phyloP scores from a whole-genome alignment of 2,113 vertebrate genomes.

The Siphamia tubifer region DNA sequence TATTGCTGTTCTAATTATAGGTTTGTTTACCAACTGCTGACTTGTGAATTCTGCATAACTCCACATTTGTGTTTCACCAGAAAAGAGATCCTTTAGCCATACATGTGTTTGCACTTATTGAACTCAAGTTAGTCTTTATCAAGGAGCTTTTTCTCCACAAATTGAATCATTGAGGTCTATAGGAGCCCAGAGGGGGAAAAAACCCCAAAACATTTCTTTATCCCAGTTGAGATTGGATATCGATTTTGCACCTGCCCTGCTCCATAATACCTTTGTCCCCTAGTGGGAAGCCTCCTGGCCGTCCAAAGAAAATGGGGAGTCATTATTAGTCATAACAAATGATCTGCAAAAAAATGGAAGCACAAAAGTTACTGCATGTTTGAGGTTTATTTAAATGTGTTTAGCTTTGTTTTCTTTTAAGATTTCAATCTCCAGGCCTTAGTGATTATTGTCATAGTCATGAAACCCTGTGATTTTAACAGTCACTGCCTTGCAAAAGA shows the following conservation, averaged over 20 bases:
- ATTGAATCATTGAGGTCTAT: constrained; percentile 62
- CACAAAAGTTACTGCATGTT: constrained; percentile 3
- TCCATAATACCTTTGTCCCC: constrained; percentile 45
- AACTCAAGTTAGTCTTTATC: constrained; percentile 39
- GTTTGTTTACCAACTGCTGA: background rate
- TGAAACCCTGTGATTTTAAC: background rate
- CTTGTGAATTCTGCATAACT: constrained; percentile 4
- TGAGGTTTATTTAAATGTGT: constrained; percentile 18
- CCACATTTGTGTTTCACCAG: background rate
- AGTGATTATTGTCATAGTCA: background rate
- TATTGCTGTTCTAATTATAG: background rate
- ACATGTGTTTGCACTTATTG: constrained; percentile 27
- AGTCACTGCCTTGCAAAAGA: background rate
- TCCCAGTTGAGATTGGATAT: constrained; percentile 74
- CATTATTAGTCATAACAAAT: constrained; percentile 42
- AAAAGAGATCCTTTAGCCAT: constrained; percentile 43
- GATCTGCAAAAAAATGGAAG: constrained; percentile 31
- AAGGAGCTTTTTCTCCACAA: constrained; percentile 15
- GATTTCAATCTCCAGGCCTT: background rate
- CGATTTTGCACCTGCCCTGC: constrained; percentile 62
- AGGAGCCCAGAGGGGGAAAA: constrained; percentile 42
- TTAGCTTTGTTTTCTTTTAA: background rate
- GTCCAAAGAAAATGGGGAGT: constrained; percentile 50
- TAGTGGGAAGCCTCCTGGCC: constrained; percentile 35
- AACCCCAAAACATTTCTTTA: constrained; percentile 64